phyloP scores from a whole-genome alignment of 2,113 vertebrate genomes.

The Oriolus oriolus region DNA sequence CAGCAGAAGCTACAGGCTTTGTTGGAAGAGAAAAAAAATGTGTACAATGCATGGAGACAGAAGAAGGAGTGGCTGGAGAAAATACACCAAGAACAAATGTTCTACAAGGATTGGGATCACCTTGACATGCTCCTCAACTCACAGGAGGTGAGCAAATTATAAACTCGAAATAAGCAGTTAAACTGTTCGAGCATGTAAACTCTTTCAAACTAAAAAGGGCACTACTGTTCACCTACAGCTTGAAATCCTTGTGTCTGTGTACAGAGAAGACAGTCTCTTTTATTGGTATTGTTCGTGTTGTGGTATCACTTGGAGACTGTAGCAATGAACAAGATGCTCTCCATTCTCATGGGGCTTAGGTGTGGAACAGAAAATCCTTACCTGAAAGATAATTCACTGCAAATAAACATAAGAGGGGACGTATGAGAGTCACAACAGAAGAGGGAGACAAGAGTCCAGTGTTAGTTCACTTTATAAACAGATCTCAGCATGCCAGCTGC shows the following conservation, averaged over 20 bases:
- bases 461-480: not conserved
- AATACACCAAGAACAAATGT: conserved; percentile 76
- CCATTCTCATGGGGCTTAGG: not conserved
- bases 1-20: conserved; percentile 73
- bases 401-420: not conserved
- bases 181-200: not conserved
- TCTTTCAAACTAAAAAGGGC: not conserved
- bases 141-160: conserved; percentile 75
- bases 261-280: not conserved
- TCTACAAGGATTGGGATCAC: conserved; percentile 78
- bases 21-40: conserved; percentile 59
- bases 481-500: not conserved
- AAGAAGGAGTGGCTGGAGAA: conserved; percentile 77
- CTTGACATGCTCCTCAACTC: conserved; percentile 78
- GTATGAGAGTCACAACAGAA: not conserved
- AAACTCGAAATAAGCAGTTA: not conserved
- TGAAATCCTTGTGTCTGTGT: not conserved
- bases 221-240: not conserved
- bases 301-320: not conserved
- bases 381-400: not conserved
- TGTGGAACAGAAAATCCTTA: not conserved
- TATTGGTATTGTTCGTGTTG: not conserved
- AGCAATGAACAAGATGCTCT: not conserved
- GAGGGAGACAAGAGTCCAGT: not conserved
- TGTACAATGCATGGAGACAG: conserved; percentile 77